These are phyloP conservation scores for Leiothrix lutea DNA, from an alignment of 2,113 vertebrate genomes.

Conservation along the genomic window DNA sequence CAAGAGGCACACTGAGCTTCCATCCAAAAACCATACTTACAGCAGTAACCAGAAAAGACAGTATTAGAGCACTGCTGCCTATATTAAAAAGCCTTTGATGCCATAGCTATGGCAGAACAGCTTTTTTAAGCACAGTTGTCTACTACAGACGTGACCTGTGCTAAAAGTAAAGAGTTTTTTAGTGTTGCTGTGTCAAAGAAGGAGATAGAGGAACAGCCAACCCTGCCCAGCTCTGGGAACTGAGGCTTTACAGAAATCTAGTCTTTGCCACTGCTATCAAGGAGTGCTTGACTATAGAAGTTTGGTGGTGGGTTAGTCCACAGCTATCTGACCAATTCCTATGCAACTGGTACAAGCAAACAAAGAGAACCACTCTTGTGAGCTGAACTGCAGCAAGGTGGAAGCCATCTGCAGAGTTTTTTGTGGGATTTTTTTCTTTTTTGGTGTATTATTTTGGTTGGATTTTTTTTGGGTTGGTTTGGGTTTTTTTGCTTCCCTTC, in stretches of 20 bases:
- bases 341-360: rapidly evolving
- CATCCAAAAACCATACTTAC: not conserved
- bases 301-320: not conserved
- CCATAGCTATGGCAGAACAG: not conserved
- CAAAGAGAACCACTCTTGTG: not conserved
- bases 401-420: not conserved
- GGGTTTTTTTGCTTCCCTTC: not conserved
- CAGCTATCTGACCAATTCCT: not conserved
- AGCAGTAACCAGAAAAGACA: not conserved
- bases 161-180: not conserved
- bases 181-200: not conserved
- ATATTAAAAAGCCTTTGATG: not conserved
- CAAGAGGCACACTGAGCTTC: not conserved
- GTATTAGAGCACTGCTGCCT: not conserved
- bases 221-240: not conserved
- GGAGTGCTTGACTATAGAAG: not conserved
- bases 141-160: not conserved
- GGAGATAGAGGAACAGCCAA: not conserved
- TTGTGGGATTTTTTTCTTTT: rapidly evolving
- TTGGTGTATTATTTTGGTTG: not conserved
- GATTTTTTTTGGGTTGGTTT: not conserved
- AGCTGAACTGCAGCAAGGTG: not conserved
- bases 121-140: not conserved
- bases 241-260: not conserved
- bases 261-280: not conserved